phyloP scores from a whole-genome alignment of 2,797 vertebrate genomes.

The Chloroceryle inda region DNA sequence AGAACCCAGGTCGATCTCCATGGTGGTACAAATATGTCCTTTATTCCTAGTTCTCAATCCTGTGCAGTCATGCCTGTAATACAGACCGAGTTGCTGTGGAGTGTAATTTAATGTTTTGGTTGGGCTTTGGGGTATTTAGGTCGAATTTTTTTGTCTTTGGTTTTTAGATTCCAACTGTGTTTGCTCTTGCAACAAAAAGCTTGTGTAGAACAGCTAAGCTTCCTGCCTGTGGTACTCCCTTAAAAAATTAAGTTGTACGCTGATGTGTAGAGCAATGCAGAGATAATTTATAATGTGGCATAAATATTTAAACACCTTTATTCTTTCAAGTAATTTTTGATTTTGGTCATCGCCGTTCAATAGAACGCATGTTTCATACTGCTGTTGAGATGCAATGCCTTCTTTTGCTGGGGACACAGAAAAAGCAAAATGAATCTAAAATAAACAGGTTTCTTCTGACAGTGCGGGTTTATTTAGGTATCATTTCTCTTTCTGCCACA shows the following conservation, averaged over 20 bases:
- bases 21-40: background rate
- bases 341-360: background rate
- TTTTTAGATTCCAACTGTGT: background rate
- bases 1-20: background rate
- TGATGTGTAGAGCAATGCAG: background rate
- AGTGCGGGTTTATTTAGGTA: constrained; percentile 26
- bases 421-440: constrained; percentile 45
- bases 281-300: background rate
- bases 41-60: background rate
- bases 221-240: background rate
- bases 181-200: background rate
- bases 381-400: rapidly evolving
- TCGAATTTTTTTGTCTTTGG: background rate
- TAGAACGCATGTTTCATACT: rapidly evolving
- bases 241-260: background rate
- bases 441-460: constrained; percentile 43
- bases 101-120: background rate
- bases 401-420: background rate
- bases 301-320: constrained; percentile 47
- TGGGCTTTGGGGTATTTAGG: background rate
- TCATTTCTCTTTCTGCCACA: constrained; percentile 3
- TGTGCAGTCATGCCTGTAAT: background rate
- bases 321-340: constrained; percentile 14
- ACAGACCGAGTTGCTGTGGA: background rate
- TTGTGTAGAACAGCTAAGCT: background rate